Evolutionary conservation across 2,888 invertebrate species (phyloP), one percentile per base, ranked within the genome.

Genomic region (Drosophila austrosaltans): DNA sequence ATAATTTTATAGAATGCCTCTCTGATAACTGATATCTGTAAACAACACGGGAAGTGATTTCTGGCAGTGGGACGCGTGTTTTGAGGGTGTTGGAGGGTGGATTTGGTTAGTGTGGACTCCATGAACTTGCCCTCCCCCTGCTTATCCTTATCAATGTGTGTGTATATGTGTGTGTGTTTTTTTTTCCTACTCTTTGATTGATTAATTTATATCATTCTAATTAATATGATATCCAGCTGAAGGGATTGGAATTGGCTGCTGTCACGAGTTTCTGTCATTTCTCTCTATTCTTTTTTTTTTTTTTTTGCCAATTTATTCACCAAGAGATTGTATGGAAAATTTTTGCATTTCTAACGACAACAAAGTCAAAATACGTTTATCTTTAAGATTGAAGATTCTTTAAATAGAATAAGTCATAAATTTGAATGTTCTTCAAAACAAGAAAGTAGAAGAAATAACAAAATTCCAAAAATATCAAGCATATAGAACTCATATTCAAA

Each of bases 111-210:
- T 25, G 63, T 25, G 63, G n/a, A 69, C 69, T 56, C 70, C 66
- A 66, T 83, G 81, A 87, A 83, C 89, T 87, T 76, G 69, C 28
- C 12, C 58, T 16, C 16, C 16, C 16, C 16, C 16, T 16, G 53
- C 75, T 69, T 82, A 82, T 79, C 82, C 56, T 22, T 42, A 16
- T 39, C 12, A 16, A 12, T 25, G 28, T 4, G 40, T 25, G 22
- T 48, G 5, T 16, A 0, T 16, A 0, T 16, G 16, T 16, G 16
- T 16, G 16, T 16, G 16, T 16, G 10, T 48, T 22, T 48, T 48
- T 8, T 8, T 48, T 48, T 7, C 53, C 10, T 59, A 22, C 36
- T 25, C 70, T 56, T 54, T 88, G 87, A 83, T 88, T 86, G 69
- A 89, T 87, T 72, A 58, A 65, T 75, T 77, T 81, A 48, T 58